Evolutionary conservation across 2,888 invertebrate species (phyloP), one percentile per base, ranked within the genome.

Genomic region (Mayetiola destructor): DNA sequence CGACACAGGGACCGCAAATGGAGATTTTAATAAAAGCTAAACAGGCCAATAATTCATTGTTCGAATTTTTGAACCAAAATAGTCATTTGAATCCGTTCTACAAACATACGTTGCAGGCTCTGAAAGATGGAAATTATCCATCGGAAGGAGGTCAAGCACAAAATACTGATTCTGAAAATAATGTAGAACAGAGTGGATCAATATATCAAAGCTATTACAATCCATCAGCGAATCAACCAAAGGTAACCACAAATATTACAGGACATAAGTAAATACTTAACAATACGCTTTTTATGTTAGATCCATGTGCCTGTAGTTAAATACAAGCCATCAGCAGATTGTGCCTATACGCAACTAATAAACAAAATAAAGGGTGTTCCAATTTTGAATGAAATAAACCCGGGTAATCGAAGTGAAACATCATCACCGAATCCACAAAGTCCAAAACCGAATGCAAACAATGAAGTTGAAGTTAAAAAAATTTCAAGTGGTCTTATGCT

Each of bases 21-120:
- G 99, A 99, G 75, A 95, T 99, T 63, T 78, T 99, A 12, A 85
- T 99, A 63, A 97, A 97, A 73, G 91, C 96, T 3, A 99, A 97
- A 73, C 99, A 99, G 72, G 80, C 88, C 0, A 84, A 86, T 67
- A 97, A 96, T 75, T 79, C 85, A 0, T 90, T 94, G 74, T 99
- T 99, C 74, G 80, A 85, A 62, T 99, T 99, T 74, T 76, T 99
- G 59, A 87, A 89, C 59, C 88, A 88, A 67, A 90, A 88, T 61
- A 82, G 90, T 59, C 72, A 75, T 0, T 75, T 97, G 39, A 84
- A 96, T 73, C 81, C 85, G 0, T 99, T 94, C 73, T 99, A 97
- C 72, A 84, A 84, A 60, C 85, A 87, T 61, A 73, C 90, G 3
- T 70, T 84, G 59, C 73, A 76, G 56, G 79, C 81, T n/a, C 80